Base-by-base conservation (phyloP, 2,888 invertebrate genomes). In the Rhopalosiphum nymphaeae region DNA sequence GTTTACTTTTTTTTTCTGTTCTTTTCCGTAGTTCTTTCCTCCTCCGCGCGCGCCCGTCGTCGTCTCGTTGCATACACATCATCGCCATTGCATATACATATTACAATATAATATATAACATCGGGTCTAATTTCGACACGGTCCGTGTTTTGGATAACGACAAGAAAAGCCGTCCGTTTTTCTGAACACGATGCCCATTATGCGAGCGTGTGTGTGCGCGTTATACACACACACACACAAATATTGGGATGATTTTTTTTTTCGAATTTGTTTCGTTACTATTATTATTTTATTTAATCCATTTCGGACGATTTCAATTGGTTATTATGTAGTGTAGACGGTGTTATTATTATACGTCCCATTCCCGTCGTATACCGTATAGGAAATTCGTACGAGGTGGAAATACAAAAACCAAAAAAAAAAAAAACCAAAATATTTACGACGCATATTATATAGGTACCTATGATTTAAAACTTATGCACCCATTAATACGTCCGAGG, bases 111-210 rank as follows among this genome's bases (percentile, higher is more conserved):
- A 42, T 36, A 42, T 84, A 46, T 46, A 44, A 44, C 44, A n/a
- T 44, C 87, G 42, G 61, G 44, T 91, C 61, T 91, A 67, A 94
- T 91, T 94, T 94, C 90, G 94, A 94, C 94, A 94, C 94, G 94
- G 94, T 94, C 91, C 85, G 94, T 87, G 94, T 94, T 94, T 49
- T 57, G 61, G 90, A 86, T 91, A 94, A 94, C 86, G 90, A 94
- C 94, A 46, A 88, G 57, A 49, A 85, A 89, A 89, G 25, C n/a
- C 44, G 13, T 89, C 44, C 53, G 93, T 90, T 85, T 57, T 89
- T 84, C 89, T 46, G 44, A 46, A 29, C 87, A 53, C 36, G 46
- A 57, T 36, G 46, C 53, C 44, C 53, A 84, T 49, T 53, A 91
- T 7, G 49, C 49, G 49, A 26, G 26, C n/a, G 29, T 26, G 85